Evolutionary conservation across 2,797 vertebrate genomes (phyloP).

Genomic region (Zenarchopterus dispar): DNA sequence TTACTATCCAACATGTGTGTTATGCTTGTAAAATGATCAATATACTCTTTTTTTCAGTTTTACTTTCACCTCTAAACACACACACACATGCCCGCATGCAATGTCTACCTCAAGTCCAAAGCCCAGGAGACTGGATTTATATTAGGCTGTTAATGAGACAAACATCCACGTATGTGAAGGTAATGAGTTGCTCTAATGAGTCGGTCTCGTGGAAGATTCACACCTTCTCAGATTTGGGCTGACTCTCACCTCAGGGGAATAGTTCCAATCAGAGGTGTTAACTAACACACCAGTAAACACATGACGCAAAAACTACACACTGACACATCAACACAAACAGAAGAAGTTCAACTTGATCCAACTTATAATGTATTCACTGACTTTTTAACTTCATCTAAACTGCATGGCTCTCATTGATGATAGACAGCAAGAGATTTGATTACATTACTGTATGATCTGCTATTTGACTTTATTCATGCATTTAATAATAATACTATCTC

Average conservation of each 20-base stretch:
- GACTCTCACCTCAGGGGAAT: constrained; percentile 22
- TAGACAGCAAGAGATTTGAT: too few species aligned
- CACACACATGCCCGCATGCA: background rate
- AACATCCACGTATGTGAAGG: constrained; percentile 2
- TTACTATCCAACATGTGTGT: background rate
- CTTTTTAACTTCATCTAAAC: background rate
- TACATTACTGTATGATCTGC: too few species aligned
- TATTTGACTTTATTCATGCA: too few species aligned
- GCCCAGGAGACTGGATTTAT: background rate
- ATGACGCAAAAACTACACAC: background rate
- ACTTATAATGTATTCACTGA: background rate
- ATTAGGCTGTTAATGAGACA: constrained; percentile 1
- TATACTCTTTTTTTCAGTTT: background rate
- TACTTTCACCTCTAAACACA: background rate
- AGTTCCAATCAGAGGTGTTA: constrained; percentile 39
- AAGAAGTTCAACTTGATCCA: constrained; percentile 1
- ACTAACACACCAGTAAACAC: constrained; percentile 16
- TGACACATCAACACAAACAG: too few species aligned
- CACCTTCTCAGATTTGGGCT: constrained; percentile 16
- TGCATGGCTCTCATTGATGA: background rate
- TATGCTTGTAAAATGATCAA: background rate
- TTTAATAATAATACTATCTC: too few species aligned
- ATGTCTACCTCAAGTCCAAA: background rate
- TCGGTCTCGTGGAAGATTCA: constrained; percentile 13
- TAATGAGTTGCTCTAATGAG: constrained; percentile 23